Base-by-base conservation (phyloP, 1,140 invertebrate genomes). In the Rhopalosiphum maidis region DNA sequence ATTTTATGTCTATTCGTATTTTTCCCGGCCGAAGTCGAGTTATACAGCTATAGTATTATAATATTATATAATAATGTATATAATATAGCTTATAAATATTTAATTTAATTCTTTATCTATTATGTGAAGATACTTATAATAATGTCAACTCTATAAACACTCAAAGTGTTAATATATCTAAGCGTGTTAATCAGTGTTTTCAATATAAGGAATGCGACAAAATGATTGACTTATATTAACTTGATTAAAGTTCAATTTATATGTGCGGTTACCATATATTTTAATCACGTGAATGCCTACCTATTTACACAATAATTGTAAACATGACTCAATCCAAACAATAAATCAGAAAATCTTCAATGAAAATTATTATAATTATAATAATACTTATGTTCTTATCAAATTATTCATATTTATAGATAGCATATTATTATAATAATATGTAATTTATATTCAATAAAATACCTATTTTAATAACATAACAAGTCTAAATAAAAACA, bases 201-300 rank as follows among this genome's bases (percentile, higher is more conserved):
- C 4, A 48, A n/a, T 87, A 35, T 54, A 88, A 88, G 8, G 46
- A 88, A 88, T 54, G 86, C 46, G 46, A 88, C 86, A 51, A 88
- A n/a, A 21, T 35, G 86, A 51, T 88, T 21, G 51, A 21, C 21
- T 25, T 15, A n/a, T 85, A 41, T 15, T n/a, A 48, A 11, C 1
- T 8, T 9, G 30, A 54, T 25, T 21, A 51, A 88, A 88, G 86
- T 88, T 35, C n/a, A 51, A 51, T 35, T 9, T 88, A 9, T 7
- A 88, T 51, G 86, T 23, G 21, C 5, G 8, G 30, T 88, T 88
- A 25, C n/a, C 46, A 48, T n/a, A 1, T 51, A 41, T 41, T 41
- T 5, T 51, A 41, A 30, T 43, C 25, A 86, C 25, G 41, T 43
- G 25, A 46, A 25, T 43, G 4, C 60, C 30, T 68, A 68, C 30